Base-by-base conservation (phyloP, 2,797 vertebrate species). In the Distichodus sexfasciatus region DNA sequence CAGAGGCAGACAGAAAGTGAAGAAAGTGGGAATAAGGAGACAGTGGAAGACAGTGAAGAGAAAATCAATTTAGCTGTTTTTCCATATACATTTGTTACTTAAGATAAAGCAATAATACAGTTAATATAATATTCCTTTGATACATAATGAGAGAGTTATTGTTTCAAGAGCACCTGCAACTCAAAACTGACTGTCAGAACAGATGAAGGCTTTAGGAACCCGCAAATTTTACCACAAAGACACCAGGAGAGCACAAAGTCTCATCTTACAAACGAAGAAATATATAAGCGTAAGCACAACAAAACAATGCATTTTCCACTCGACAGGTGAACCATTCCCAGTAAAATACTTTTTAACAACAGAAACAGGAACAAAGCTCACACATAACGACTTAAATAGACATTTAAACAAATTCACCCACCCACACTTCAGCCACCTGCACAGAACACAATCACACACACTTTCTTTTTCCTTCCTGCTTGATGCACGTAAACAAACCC, bases 321-420 rank as follows among this genome's bases (percentile, higher is more conserved):
- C 26, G 14, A 57, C 51, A 54, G 51, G 51, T 33, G 51, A 4
- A 11, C 6, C 11, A 41, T 41, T 68, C 36, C 19, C 43, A 29
- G 6, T 21, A 4, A 29, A 53, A 40, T 50, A 17, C 29, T 50
- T 63, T 43, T 19, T 41, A 46, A 50, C 9, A 72, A 50, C n/a
- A 72, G 41, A 84, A 85, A 88, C 73, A 80, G 86, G 79, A 87
- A 88, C 77, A 77, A 82, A 67, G 69, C 28, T 77, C 0, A 3
- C 50, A 35, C 40, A 51, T 33, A 19, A 23, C 60, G 41, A 76
- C 60, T 14, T 72, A 83, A 79, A 86, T 82, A 86, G 67, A 35
- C 17, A 40, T 57, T 71, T 76, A 77, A 58, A 77, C 73, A 83
- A 80, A 83, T 75, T 1, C 31, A 48, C 12, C 46, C 17, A 64